These are phyloP conservation scores for Labeo catla DNA, from an alignment of 2,113 vertebrate species.

Conservation along the genomic window DNA sequence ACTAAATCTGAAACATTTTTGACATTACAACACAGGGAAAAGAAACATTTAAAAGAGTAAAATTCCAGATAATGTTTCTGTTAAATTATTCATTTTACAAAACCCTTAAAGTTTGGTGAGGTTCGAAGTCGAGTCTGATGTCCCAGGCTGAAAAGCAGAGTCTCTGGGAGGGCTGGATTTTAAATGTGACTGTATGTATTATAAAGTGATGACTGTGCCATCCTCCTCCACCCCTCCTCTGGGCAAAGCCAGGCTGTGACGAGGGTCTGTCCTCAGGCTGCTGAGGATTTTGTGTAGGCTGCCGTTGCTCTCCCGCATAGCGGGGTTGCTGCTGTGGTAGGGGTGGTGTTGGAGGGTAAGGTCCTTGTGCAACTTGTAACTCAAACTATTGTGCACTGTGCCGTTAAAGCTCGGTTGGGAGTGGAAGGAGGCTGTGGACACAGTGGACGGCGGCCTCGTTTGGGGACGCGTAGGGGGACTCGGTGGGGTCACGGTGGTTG, in stretches of 20 bases:
- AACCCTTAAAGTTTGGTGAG: slow-evolving; percentile 58
- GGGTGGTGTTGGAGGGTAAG: slow-evolving; percentile 73
- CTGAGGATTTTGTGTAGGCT: slow-evolving; percentile 92
- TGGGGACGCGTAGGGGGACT: slow-evolving; percentile 72
- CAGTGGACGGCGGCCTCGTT: slow-evolving; percentile 71
- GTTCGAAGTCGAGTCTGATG: slow-evolving; percentile 54
- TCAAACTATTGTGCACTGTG: slow-evolving; percentile 71
- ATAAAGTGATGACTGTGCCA: slow-evolving; percentile 95
- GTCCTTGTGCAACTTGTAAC: slow-evolving; percentile 81
- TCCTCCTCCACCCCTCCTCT: slow-evolving; percentile 95
- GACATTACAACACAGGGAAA: slow-evolving; percentile 36
- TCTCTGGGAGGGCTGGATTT: slow-evolving; percentile 67
- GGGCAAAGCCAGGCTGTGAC: slow-evolving; percentile 92
- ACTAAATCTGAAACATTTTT: slow-evolving; percentile 10
- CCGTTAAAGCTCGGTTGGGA: slow-evolving; percentile 84
- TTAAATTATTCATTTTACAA: slow-evolving; percentile 58
- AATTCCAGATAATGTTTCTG: slow-evolving; percentile 46
- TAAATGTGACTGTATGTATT: slow-evolving; percentile 63
- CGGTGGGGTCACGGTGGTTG: slow-evolving; percentile 58
- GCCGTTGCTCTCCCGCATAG: slow-evolving; percentile 86
- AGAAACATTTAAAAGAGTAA: slow-evolving; percentile 32
- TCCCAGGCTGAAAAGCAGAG: slow-evolving; percentile 63
- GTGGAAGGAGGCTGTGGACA: slow-evolving; percentile 81
- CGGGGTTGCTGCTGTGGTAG: slow-evolving; percentile 75
- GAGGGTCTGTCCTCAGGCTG: slow-evolving; percentile 90